Percentiles rank a stretch among this genome's conserved stretches.
These are phyloP conservation scores for Dendrolimus punctatus DNA, from an alignment of 1,140 invertebrate species.

Conservation along the genomic window DNA sequence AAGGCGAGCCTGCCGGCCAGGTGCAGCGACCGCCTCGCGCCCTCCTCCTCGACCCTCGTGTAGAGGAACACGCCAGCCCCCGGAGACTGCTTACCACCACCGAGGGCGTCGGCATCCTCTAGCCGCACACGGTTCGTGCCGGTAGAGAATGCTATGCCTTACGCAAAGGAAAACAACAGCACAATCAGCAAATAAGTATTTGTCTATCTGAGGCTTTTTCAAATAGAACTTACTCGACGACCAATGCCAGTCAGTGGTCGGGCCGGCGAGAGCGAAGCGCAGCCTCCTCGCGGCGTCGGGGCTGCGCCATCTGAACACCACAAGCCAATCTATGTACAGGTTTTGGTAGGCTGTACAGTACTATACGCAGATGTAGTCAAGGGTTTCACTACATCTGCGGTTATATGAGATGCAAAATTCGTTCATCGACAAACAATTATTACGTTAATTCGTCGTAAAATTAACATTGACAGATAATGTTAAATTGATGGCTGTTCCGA, in stretches of 20 bases:
- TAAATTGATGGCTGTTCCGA: too few species aligned
- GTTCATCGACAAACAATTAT: too few species aligned
- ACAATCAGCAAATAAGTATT: too few species aligned
- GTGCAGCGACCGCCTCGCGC: constrained; percentile 28
- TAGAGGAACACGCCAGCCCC: constrained; percentile 21
- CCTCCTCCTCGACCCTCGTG: constrained; percentile 22
- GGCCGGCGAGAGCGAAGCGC: constrained; percentile 26
- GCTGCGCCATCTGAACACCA: constrained; percentile 64
- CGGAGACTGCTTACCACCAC: constrained; percentile 1
- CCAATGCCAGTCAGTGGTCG: constrained; percentile 41
- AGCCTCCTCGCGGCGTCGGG: constrained; percentile 39
- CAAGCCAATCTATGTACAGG: too few species aligned
- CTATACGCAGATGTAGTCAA: too few species aligned
- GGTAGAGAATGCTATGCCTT: constrained; percentile 33
- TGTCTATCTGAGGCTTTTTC: too few species aligned
- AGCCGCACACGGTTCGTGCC: constrained; percentile 25
- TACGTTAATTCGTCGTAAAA: too few species aligned
- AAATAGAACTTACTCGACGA: constrained; percentile 44
- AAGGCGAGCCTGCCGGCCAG: constrained; percentile 34
- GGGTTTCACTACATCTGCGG: too few species aligned
- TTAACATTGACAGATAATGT: too few species aligned
- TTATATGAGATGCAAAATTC: too few species aligned
- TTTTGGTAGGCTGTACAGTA: too few species aligned
- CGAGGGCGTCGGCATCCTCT: constrained; percentile 15
- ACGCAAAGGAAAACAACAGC: too few species aligned